Evolutionary conservation across 2,888 invertebrate species (phyloP).

Genomic region (Chrysotoxum bicinctum): DNA sequence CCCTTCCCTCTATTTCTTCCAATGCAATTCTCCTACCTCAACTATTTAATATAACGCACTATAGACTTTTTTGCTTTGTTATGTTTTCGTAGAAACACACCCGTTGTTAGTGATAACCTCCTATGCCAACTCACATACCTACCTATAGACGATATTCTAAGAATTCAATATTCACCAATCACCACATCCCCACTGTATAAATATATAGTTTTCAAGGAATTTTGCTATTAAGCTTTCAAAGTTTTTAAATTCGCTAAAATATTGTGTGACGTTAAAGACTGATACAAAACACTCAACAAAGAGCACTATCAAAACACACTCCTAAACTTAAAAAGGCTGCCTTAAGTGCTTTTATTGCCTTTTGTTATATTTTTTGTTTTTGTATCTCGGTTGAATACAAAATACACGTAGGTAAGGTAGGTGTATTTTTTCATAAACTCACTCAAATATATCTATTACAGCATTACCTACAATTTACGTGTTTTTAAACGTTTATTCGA

Average conservation of each 20-base stretch:
- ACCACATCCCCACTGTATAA: background rate
- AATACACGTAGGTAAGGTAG: background rate
- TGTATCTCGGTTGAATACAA: background rate
- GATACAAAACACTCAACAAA: slow-evolving; percentile 43
- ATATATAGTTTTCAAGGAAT: slow-evolving; percentile 45
- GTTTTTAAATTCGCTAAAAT: slow-evolving; percentile 25
- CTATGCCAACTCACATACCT: background rate
- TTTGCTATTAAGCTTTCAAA: slow-evolving; percentile 4
- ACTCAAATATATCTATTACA: background rate
- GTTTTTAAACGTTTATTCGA: background rate
- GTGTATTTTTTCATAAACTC: background rate
- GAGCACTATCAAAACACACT: slow-evolving; percentile 19
- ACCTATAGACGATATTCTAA: slow-evolving; percentile 1
- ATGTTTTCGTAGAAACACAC: background rate
- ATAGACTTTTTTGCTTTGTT: background rate
- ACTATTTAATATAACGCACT: background rate
- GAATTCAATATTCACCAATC: background rate
- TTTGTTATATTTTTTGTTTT: slow-evolving; percentile 12
- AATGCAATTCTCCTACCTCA: background rate
- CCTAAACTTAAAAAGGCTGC: slow-evolving; percentile 3
- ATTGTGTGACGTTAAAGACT: slow-evolving; percentile 52
- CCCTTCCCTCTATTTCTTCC: background rate
- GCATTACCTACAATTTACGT: slow-evolving; percentile 7
- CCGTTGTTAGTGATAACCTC: slow-evolving; percentile 6
- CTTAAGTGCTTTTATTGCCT: slow-evolving; percentile 19